Evolutionary conservation across 2,888 invertebrate genomes (phyloP), one percentile per base, ranked within the genome.

Genomic region (Tenthredo distinguenda): DNA sequence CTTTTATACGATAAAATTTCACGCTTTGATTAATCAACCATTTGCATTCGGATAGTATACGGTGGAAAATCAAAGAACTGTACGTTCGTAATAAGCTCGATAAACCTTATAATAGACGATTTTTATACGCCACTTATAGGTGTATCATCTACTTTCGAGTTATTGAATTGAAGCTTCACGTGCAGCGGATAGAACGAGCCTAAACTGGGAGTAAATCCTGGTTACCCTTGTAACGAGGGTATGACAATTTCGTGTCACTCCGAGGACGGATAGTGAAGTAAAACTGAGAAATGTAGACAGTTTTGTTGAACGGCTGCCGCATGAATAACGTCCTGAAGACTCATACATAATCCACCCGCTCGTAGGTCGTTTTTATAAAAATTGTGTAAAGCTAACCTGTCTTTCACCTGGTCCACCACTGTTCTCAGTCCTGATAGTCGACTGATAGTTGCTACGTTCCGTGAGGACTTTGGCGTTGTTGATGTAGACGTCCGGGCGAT

Each of bases 401-500:
- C 94, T 95, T 90, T 95, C 95, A 31, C 85, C 85, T 21, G 31
- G 47, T 68, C 83, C 83, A 21, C 89, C 89, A 31, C 89, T 88
- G 34, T 89, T 88, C 91, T 94, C 95, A 84, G 94, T 94, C 86
- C 94, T 95, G 88, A 95, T 95, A 87, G 94, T 94, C 62, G 96
- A 95, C 89, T 95, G 95, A 90, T 96, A 96, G 91, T 96, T 95
- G 34, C 97, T 97, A 86, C 96, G 95, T 76, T 96, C 95, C 86
- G 96, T 95, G 89, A 97, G 94, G 84, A 98, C 95, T 91, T 96
- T 96, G 1, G 98, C 98, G 93, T 98, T 98, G 94, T 98, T 98
- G 87, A 98, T 96, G 94, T 96, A 98, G 90, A 98, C 96, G 88
- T 97, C 97, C 86, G 94, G 93, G 89, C 96, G 96, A 93, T 95